These are phyloP conservation scores for Neria commutata DNA, from an alignment of 2,888 invertebrate species.

Conservation along the genomic window DNA sequence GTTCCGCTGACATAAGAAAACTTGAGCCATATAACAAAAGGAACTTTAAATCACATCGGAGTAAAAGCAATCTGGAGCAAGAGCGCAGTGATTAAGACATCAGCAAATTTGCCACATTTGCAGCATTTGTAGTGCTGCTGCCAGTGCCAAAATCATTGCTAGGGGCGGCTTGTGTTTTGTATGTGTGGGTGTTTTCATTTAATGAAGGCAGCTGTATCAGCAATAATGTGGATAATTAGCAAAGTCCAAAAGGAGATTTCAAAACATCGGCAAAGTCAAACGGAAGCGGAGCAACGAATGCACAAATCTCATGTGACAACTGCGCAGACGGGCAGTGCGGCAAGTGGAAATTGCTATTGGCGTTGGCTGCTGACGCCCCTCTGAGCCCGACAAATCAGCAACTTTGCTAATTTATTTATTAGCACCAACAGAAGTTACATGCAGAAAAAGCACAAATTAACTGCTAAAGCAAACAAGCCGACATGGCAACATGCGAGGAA, in stretches of 20 bases:
- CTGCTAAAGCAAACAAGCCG: background rate
- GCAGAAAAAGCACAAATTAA: slow-evolving; percentile 6
- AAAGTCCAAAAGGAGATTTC: background rate
- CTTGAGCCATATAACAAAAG: too few species aligned
- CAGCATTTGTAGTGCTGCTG: background rate
- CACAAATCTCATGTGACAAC: background rate
- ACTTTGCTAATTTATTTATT: slow-evolving; percentile 46
- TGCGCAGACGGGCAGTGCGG: too few species aligned
- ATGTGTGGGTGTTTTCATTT: background rate
- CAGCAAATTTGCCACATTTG: background rate
- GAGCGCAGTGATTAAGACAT: background rate
- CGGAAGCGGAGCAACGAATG: background rate
- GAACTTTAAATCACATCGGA: too few species aligned
- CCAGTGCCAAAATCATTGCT: background rate
- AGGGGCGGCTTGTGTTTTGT: background rate
- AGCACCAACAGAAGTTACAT: slow-evolving; percentile 19
- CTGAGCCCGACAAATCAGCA: slow-evolving; percentile 28
- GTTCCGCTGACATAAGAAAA: too few species aligned
- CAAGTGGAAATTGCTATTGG: background rate
- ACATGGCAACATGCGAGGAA: background rate
- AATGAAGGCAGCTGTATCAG: background rate
- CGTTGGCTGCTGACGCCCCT: background rate
- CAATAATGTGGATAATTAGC: background rate
- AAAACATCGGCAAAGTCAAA: background rate
- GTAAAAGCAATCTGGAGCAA: too few species aligned